Base-by-base conservation (phyloP, 1,140 invertebrate genomes). In the Lepidurus couesii region DNA sequence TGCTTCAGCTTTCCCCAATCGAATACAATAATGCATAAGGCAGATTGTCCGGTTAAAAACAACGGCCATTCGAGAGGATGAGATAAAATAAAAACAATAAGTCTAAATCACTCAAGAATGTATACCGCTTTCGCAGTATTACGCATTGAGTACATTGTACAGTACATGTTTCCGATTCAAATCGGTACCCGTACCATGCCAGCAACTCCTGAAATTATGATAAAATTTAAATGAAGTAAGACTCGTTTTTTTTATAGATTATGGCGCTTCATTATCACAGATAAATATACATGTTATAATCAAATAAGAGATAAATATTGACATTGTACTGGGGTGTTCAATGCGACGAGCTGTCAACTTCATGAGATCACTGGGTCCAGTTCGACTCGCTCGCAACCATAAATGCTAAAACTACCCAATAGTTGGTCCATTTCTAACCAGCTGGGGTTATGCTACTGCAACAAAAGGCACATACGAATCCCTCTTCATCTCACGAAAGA, bases 351-450 rank as follows among this genome's bases (percentile, higher is more conserved):
- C 44, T 42, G 45, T 65, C 45, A 77, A 53, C 16, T 13, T 77
- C 16, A 13, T 77, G 76, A 77, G 76, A 77, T 77, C 76, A 77
- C 76, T 77, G 76, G 76, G 53, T 65, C 53, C 53, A 65, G 6
- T 13, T 65, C 53, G 53, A 53, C 76, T 77, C 34, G 44, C 76
- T 65, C 44, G 47, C 75, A 76, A 44, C 24, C 34, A 3, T 44
- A 26, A 76, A 44, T 76, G 53, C 75, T 26, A 26, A 44, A 34
- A 16, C 43, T 76, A n/a, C 43, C 75, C 34, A 44, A 44, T n/a
- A 47, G 43, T 21, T 65, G 16, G 6, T 13, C 21, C 53, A 65
- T 16, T n/a, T 65, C 8, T 13, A 65, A 65, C 16, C 53, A 65
- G 53, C 53, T 65, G 53, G 53, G 53, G 53, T 65, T 65, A 11